Evolutionary conservation across 2,797 vertebrate species (phyloP).

Genomic region (Pogoniulus pusillus): DNA sequence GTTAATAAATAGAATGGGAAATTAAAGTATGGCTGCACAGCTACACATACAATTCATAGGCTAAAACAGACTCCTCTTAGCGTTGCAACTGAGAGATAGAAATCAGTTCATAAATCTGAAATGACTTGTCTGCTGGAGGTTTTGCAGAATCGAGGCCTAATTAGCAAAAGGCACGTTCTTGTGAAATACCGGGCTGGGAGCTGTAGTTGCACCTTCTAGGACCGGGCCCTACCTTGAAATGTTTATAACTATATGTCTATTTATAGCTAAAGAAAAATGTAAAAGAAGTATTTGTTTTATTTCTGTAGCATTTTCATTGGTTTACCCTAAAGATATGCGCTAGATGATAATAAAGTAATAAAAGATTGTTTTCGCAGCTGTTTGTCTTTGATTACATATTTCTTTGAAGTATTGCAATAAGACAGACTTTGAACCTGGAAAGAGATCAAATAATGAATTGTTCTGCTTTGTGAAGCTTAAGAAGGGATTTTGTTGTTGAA

Average conservation of each 20-base stretch:
- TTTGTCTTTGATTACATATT: slow-evolving; percentile 97
- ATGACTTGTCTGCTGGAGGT: slow-evolving; percentile 55
- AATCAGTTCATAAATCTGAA: slow-evolving; percentile 67
- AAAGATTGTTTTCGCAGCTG: slow-evolving; percentile 99
- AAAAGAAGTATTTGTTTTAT: slow-evolving; percentile 70
- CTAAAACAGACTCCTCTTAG: slow-evolving; percentile 53
- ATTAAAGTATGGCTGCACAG: slow-evolving; percentile 33
- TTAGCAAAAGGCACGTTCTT: slow-evolving; percentile 44
- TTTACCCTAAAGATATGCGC: slow-evolving; percentile 91
- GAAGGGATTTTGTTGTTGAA: slow-evolving; percentile 96
- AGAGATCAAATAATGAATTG: slow-evolving; percentile 97
- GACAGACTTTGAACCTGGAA: slow-evolving; percentile 98
- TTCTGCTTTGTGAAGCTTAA: slow-evolving; percentile 96
- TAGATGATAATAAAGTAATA: slow-evolving; percentile 99
- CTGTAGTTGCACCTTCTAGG: slow-evolving; percentile 31
- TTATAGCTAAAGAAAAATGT: slow-evolving; percentile 70
- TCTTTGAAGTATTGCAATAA: slow-evolving; percentile 99
- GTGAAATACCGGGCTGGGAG: slow-evolving; percentile 18
- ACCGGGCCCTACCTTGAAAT: slow-evolving; percentile 57
- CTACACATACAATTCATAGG: slow-evolving; percentile 51
- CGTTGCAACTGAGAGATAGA: slow-evolving; percentile 59
- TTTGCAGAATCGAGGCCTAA: slow-evolving; percentile 51
- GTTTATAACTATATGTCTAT: slow-evolving; percentile 56
- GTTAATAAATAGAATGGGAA: slow-evolving; percentile 46
- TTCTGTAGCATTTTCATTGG: slow-evolving; percentile 79